phyloP scores from a whole-genome alignment of 1,140 invertebrate genomes.

The Homalodisca vitripennis region DNA sequence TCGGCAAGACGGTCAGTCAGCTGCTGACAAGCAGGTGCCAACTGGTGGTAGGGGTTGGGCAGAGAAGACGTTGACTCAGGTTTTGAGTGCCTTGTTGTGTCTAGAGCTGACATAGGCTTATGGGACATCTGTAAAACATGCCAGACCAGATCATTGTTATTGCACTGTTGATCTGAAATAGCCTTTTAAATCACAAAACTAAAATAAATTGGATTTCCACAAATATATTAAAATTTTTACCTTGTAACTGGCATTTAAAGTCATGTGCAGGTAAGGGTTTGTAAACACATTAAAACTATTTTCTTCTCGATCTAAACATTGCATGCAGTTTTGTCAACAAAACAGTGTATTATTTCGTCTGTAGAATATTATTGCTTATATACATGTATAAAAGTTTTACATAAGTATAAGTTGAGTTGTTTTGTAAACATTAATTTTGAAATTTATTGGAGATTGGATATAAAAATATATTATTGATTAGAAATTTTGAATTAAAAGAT shows the following conservation, averaged over 20 bases:
- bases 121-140: not conserved
- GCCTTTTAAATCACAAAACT: not conserved
- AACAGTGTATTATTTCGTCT: too few species aligned
- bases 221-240: not conserved
- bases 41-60: conserved; percentile 55
- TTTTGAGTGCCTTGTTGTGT: not conserved
- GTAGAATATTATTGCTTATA: too few species aligned
- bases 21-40: conserved; percentile 59
- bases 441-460: too few species aligned
- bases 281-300: too few species aligned
- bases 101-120: not conserved
- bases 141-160: not conserved
- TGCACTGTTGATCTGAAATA: not conserved
- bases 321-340: too few species aligned
- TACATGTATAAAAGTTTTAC: too few species aligned
- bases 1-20: conserved; percentile 69
- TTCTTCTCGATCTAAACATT: too few species aligned
- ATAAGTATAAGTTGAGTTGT: too few species aligned
- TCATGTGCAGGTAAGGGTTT: too few species aligned
- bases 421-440: too few species aligned
- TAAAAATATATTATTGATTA: too few species aligned
- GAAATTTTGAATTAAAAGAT: too few species aligned
- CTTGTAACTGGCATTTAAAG: not conserved
- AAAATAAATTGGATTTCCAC: not conserved
- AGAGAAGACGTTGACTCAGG: conserved; percentile 26